A percentile compares a stretch with the other conserved stretches of the same genome.
These are phyloP conservation scores for Dermatemys mawii DNA, from an alignment of 2,113 vertebrate species.

Conservation along the genomic window DNA sequence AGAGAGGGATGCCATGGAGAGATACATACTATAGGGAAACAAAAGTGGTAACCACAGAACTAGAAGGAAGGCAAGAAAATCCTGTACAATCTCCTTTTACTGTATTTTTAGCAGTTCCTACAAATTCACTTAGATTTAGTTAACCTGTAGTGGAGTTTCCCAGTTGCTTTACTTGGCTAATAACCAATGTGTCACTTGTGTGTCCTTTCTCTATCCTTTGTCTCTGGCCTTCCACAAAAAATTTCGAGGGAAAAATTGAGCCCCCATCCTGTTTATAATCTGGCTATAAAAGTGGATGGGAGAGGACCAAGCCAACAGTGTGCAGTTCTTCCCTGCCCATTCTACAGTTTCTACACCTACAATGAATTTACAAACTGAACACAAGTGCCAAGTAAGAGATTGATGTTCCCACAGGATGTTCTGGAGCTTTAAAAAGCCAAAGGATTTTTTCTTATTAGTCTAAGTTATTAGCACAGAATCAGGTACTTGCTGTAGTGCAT, in stretches of 20 bases:
- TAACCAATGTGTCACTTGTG: not conserved
- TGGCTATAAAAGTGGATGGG: not conserved
- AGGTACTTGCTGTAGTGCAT: constrained; percentile 31
- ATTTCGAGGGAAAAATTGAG: not conserved
- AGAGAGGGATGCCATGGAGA: not conserved
- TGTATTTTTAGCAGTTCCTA: not conserved
- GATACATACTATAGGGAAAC: not conserved
- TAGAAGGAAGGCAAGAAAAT: not conserved
- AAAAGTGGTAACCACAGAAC: accelerated
- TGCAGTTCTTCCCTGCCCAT: not conserved
- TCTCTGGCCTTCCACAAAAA: constrained; percentile 8
- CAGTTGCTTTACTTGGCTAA: not conserved
- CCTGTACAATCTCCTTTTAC: accelerated
- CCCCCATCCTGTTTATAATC: not conserved
- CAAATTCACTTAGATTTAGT: not conserved
- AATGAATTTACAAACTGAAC: not conserved
- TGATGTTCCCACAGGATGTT: not conserved
- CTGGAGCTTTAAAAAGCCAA: not conserved
- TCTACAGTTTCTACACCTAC: not conserved
- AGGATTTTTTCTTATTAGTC: constrained; percentile 27
- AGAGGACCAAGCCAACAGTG: not conserved
- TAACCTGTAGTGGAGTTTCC: not conserved
- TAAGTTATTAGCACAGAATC: not conserved
- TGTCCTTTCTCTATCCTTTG: not conserved
- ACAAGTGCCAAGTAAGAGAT: not conserved